phyloP scores from a whole-genome alignment of 2,113 vertebrate genomes.

The Oreochromis aureus region DNA sequence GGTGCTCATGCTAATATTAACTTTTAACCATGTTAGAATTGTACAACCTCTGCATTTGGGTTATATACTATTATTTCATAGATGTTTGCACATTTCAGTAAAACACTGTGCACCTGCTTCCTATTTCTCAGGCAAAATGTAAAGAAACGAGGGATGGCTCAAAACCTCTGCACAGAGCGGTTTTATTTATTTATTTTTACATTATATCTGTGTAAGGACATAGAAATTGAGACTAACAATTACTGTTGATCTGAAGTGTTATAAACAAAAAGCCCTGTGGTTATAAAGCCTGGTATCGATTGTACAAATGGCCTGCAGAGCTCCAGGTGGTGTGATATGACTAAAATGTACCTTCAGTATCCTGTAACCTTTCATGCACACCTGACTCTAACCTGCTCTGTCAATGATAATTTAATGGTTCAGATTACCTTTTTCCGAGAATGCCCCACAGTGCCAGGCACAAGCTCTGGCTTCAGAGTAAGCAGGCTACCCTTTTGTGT shows the following conservation, averaged over 20 bases:
- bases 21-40: background rate
- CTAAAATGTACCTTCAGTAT: slow-evolving; percentile 28
- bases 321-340: background rate
- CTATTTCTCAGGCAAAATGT: background rate
- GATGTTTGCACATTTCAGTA: background rate
- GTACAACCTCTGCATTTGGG: background rate
- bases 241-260: background rate
- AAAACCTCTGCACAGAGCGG: background rate
- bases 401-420: slow-evolving; percentile 56
- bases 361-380: slow-evolving; percentile 41
- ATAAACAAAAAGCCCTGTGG: background rate
- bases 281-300: slow-evolving; percentile 15
- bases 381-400: slow-evolving; percentile 8
- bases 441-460: slow-evolving; percentile 3
- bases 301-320: background rate
- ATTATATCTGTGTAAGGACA: background rate
- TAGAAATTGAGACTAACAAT: background rate
- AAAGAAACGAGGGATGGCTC: background rate
- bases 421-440: slow-evolving; percentile 41
- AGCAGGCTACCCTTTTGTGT: background rate
- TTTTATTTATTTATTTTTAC: background rate
- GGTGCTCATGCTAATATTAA: background rate
- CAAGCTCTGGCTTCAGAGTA: background rate
- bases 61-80: background rate
- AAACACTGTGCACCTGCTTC: background rate